A percentile compares a stretch with the other conserved stretches of the same genome.
Evolutionary conservation across 2,888 invertebrate genomes (phyloP).

Genomic region (Morpho deidamia): DNA sequence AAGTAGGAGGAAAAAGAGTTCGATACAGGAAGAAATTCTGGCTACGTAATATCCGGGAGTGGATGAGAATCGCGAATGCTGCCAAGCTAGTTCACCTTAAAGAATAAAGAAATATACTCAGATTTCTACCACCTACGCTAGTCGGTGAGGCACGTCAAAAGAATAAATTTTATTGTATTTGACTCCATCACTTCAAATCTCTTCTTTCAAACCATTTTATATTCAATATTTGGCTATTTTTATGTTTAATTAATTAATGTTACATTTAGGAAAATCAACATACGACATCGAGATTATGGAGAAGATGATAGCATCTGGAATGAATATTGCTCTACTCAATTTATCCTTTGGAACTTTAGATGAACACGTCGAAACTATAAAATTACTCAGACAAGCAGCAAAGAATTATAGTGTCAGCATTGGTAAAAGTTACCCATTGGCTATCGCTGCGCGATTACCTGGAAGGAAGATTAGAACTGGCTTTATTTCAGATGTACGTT

Average conservation of each 20-base stretch:
- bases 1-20: too few relatives aligned
- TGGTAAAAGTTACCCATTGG: conserved; percentile 83
- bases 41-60: too few relatives aligned
- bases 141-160: too few relatives aligned
- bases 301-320: conserved; percentile 71
- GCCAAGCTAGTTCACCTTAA: too few relatives aligned
- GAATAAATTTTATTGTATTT: neutral
- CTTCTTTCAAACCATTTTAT: too few relatives aligned
- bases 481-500: conserved; percentile 86
- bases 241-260: too few relatives aligned
- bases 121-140: too few relatives aligned
- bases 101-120: too few relatives aligned
- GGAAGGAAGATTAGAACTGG: conserved; percentile 95
- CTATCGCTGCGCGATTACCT: conserved; percentile 90
- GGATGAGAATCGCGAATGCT: too few relatives aligned
- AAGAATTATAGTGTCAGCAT: conserved; percentile 79
- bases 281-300: conserved; percentile 53
- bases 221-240: too few relatives aligned
- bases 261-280: conserved; percentile 46
- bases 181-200: too few relatives aligned
- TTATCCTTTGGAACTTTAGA: conserved; percentile 54
- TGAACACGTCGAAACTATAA: conserved; percentile 61
- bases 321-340: conserved; percentile 72
- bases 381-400: conserved; percentile 56
- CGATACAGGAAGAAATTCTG: too few relatives aligned